Evolutionary conservation across 1,140 invertebrate species (phyloP), one percentile per base, ranked within the genome.

Genomic region (Planococcus citri): DNA sequence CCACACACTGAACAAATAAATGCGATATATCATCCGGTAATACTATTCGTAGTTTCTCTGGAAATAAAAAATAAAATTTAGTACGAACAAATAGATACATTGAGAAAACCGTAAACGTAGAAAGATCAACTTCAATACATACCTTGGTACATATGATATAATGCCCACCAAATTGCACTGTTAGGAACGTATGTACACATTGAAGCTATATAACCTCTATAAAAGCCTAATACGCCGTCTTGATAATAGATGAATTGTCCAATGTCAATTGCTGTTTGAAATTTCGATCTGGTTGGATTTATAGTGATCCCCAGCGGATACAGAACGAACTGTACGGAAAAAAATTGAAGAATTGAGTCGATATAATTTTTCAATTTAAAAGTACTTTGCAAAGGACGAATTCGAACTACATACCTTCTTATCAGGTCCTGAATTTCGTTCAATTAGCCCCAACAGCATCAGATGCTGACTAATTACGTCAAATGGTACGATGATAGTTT

Each of bases 391-490:
- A 33, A 12, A 33, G 29, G 29, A 33, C 29, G 8, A 21, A 20
- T 10, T 68, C 20, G 41, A 67, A 69, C 20, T 17, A 25, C 60
- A 69, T 72, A 73, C 71, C 27, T 72, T 71, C 27, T 71, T 72
- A 33, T 71, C 33, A 83, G 33, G 80, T 81, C 61, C 21, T 70
- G 51, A 68, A 41, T 27, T 57, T 69, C 21, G 8, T 17, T 72
- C 69, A 24, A 82, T 81, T 71, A 88, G 81, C 0, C 93, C 93
- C 22, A 97, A 81, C 73, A 98, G 87, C 94, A 98, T 98, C 68
- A 97, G 84, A 78, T 98, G 95, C 76, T 98, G 95, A 75, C 94
- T 95, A 29, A 98, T 83, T 29, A 98, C 88, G 80, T 98, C 95
- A 78, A 98, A 94, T 21, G 95, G 95, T 64, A 97, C 94, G 73